Percentiles rank a stretch among this genome's conserved stretches.
These are phyloP conservation scores for Simalia tracyae DNA, from an alignment of 2,797 vertebrate species.

Conservation along the genomic window DNA sequence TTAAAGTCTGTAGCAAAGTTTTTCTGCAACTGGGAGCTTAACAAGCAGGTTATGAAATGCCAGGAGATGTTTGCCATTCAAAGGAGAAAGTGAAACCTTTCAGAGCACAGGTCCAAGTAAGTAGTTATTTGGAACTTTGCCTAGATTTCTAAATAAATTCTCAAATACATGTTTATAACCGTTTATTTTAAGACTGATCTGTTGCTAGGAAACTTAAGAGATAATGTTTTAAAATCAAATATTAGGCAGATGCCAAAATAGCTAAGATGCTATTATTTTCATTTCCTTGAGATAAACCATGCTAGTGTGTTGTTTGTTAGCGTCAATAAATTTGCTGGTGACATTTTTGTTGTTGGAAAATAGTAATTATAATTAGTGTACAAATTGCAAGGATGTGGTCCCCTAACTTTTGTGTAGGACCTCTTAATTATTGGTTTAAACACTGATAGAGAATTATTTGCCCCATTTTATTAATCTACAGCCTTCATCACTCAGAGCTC, in stretches of 20 bases:
- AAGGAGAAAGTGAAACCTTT: background rate
- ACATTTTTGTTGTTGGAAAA: background rate
- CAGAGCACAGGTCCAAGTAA: background rate
- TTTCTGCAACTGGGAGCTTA: background rate
- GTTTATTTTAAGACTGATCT: slow-evolving; percentile 1
- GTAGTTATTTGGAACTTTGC: background rate
- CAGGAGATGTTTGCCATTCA: background rate
- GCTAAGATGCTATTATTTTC: background rate
- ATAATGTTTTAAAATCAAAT: background rate
- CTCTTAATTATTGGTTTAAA: background rate
- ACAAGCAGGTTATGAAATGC: background rate
- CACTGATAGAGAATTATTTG: background rate
- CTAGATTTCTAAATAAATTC: background rate
- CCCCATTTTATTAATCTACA: background rate
- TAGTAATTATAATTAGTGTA: background rate
- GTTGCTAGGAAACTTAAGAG: slow-evolving; percentile 8
- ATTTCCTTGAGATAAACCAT: background rate
- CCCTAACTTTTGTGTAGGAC: background rate
- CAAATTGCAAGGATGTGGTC: background rate
- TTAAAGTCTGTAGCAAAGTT: background rate
- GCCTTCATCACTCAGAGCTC: background rate
- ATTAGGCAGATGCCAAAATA: background rate
- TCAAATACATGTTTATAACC: fast-evolving
- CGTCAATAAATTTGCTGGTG: background rate
- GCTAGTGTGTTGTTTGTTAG: background rate